Evolutionary conservation across 2,888 invertebrate genomes (phyloP), one percentile per base, ranked within the genome.

Genomic region (Lomographa bimaculata): DNA sequence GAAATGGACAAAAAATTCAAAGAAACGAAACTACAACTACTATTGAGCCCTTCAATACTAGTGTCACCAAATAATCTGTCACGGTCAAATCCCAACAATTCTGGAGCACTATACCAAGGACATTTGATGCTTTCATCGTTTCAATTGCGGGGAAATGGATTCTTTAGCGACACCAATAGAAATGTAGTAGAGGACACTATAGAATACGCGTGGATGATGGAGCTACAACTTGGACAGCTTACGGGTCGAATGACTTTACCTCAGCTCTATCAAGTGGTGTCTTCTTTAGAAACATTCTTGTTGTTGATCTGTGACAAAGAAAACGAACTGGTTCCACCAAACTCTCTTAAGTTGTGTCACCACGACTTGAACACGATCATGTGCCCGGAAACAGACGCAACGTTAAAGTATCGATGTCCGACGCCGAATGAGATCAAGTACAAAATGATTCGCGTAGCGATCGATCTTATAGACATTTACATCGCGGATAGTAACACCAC

Each of bases 121-220:
- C 96, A 96, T 71, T 77, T 97, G 39, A 93, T 96, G 90, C 83
- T 97, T 2, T 96, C 96, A 1, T 96, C 96, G 0, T 90, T 96
- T 26, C 96, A 97, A 77, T 92, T 97, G 62, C 92, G 99, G 56
- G 99, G 98, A 0, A 97, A 98, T 74, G 98, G 97, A 0, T 96
- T 98, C 94, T 99, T 99, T 71, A 98, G 98, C 57, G 96, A 96
- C 65, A 93, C 96, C 37, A 97, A 97, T 35, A 91, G 97, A 47
- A 93, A 94, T 4, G 90, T 98, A 8, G 97, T 98, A 63, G 95
- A 97, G 75, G 98, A 98, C 62, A 98, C 98, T 0, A 82, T 99
- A 7, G 99, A 99, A 74, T 99, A 99, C 74, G 97, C 96, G 0
- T 99, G 99, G 99, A 90, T 98, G 60, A 93, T 99, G 60, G 99